A percentile compares a stretch with the other conserved stretches of the same genome.
Evolutionary conservation across 2,888 invertebrate genomes (phyloP).

Genomic region (Sabatieria punctata): DNA sequence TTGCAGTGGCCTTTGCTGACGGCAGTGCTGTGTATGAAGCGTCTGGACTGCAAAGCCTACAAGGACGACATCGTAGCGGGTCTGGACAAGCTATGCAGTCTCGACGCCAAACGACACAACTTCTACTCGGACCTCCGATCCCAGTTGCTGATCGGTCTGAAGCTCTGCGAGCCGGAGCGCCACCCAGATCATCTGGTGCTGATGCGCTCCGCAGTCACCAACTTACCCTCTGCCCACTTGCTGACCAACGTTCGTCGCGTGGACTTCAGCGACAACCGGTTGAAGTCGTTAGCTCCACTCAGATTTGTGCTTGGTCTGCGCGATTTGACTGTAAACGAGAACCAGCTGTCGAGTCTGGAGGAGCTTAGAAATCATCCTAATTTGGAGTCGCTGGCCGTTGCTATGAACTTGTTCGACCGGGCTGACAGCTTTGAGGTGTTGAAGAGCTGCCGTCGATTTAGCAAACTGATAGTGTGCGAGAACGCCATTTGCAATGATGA

Average conservation of each 20-base stretch:
- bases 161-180: too few species aligned
- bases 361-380: background rate
- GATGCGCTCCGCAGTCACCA: too few species aligned
- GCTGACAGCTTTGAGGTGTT: background rate
- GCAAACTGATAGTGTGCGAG: background rate
- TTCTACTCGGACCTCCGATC: background rate
- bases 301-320: background rate
- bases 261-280: too few species aligned
- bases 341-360: background rate
- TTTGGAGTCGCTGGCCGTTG: background rate
- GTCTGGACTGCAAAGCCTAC: background rate
- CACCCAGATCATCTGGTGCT: too few species aligned
- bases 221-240: too few species aligned
- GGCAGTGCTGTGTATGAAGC: background rate
- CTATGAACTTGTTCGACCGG: background rate
- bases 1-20: conserved; percentile 2
- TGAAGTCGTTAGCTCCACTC: background rate
- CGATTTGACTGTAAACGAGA: background rate
- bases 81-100: background rate
- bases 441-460: background rate
- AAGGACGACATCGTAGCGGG: background rate
- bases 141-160: background rate
- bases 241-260: too few species aligned
- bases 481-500: background rate
- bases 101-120: background rate